Evolutionary conservation across 2,888 invertebrate species (phyloP).

Genomic region (Lithophane ornitopus): DNA sequence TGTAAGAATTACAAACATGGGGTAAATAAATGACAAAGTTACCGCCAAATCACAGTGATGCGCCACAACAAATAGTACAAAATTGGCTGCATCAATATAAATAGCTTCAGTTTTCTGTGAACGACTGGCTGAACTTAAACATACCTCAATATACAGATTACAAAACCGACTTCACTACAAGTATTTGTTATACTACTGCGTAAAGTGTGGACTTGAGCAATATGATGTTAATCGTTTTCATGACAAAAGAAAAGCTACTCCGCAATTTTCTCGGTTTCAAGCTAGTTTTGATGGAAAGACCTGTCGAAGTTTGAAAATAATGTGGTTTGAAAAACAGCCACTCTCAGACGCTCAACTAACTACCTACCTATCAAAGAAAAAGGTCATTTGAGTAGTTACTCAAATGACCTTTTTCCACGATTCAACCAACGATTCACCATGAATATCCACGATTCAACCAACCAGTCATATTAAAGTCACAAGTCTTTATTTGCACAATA

Average conservation of each 20-base stretch:
- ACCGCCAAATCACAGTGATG: conserved; percentile 37
- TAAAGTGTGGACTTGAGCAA: conserved; percentile 44
- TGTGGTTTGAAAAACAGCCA: background rate
- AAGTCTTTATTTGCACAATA: too few species aligned
- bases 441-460: too few species aligned
- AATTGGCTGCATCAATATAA: conserved; percentile 61
- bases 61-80: conserved; percentile 40
- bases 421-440: too few species aligned
- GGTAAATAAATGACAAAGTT: conserved; percentile 42
- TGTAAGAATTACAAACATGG: conserved; percentile 4
- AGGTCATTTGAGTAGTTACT: too few species aligned
- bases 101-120: conserved; percentile 64
- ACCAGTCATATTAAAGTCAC: too few species aligned
- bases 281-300: background rate
- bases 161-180: conserved; percentile 67
- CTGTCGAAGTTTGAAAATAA: background rate
- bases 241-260: background rate
- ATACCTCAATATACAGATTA: conserved; percentile 68
- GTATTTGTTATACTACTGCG: conserved; percentile 52
- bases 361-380: too few species aligned
- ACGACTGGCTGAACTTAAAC: conserved; percentile 64
- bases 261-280: background rate
- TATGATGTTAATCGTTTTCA: background rate
- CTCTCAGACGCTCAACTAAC: background rate
- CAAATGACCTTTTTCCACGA: too few species aligned